These are phyloP conservation scores for Athalia cordata DNA, from an alignment of 2,888 invertebrate species.

Conservation along the genomic window DNA sequence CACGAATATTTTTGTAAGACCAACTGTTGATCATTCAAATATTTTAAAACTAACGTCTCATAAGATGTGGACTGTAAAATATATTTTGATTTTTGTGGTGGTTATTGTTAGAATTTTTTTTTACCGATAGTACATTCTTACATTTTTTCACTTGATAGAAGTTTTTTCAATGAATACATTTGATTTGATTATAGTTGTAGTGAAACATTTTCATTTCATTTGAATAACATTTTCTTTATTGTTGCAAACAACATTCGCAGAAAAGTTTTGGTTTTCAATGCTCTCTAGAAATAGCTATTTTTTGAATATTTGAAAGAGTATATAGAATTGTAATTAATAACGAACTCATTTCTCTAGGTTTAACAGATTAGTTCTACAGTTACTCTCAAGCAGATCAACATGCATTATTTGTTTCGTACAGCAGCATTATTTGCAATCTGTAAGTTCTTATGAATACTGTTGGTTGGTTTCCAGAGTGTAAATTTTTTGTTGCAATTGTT, in stretches of 20 bases:
- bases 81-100: slow-evolving; percentile 27
- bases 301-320: neutral
- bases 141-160: too few relatives aligned
- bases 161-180: too few relatives aligned
- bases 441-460: slow-evolving; percentile 16
- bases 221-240: neutral
- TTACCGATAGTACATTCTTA: too few relatives aligned
- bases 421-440: slow-evolving; percentile 16
- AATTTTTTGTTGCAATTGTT: slow-evolving; percentile 10
- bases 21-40: neutral
- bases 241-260: neutral
- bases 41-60: slow-evolving; percentile 6
- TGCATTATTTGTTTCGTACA: slow-evolving; percentile 10
- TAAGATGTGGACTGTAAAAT: neutral
- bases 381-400: neutral
- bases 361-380: slow-evolving; percentile 30
- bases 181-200: too few relatives aligned
- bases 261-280: neutral
- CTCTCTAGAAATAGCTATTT: too few relatives aligned
- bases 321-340: slow-evolving; percentile 1
- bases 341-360: slow-evolving; percentile 11
- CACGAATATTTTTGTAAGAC: neutral
- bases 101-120: neutral
- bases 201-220: too few relatives aligned
- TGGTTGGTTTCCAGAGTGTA: neutral